phyloP scores from a whole-genome alignment of 2,888 invertebrate species.

The Ophonus ardosiacus region DNA sequence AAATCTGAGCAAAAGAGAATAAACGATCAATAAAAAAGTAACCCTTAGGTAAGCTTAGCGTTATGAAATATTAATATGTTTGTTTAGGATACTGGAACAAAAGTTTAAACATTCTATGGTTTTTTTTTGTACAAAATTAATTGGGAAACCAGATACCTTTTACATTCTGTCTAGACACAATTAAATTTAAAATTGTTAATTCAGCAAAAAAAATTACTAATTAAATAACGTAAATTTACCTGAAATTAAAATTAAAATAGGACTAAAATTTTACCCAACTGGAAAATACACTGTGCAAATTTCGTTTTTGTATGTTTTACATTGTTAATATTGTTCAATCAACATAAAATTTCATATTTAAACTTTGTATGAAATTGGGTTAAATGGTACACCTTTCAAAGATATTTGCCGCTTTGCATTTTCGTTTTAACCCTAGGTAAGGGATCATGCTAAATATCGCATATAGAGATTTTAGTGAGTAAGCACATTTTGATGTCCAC shows the following conservation, averaged over 20 bases:
- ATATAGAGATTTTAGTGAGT: too few relatives aligned
- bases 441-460: too few relatives aligned
- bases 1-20: not conserved
- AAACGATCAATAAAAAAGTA: not conserved
- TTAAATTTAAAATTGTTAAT: not conserved
- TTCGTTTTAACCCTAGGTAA: too few relatives aligned
- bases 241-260: not conserved
- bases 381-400: too few relatives aligned
- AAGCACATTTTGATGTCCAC: too few relatives aligned
- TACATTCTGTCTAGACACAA: not conserved
- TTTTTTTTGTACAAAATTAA: not conserved
- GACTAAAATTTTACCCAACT: not conserved
- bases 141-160: not conserved
- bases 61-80: not conserved
- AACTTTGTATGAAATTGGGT: too few relatives aligned
- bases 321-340: too few relatives aligned
- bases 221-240: not conserved
- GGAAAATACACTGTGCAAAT: too few relatives aligned
- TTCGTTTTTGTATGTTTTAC: too few relatives aligned
- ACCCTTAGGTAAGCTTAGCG: not conserved
- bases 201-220: not conserved
- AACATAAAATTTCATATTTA: too few relatives aligned
- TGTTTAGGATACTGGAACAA: not conserved
- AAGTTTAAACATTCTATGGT: not conserved
- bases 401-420: too few relatives aligned